Base-by-base conservation (phyloP, 2,888 invertebrate genomes). In the Penaeus monodon region DNA sequence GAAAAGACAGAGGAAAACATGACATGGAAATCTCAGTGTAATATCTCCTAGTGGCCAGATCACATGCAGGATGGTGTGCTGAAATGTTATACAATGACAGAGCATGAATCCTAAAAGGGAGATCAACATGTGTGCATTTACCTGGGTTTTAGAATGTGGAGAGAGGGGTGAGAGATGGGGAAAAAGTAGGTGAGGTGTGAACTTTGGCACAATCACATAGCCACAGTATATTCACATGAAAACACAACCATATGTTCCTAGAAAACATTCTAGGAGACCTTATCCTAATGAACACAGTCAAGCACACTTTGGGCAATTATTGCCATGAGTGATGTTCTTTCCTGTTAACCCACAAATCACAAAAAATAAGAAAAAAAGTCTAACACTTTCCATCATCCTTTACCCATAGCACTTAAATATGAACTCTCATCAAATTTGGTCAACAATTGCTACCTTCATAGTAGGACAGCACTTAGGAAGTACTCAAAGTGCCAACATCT, bases 231-330 rank as follows among this genome's bases (percentile, higher is more conserved):
- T 81, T 86, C 81, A 86, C 86, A 81, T 68, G 44, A 82, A 77
- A 82, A 70, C 86, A 86, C 86, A 86, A 86, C 86, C 86, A 82
- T 49, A 68, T 77, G 80, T 82, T 78, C 33, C 76, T 64, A 73
- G 24, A 44, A 81, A 65, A 65, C 66, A 65, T 38, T 86, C n/a
- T 82, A 65, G 78, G 73, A 82, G 78, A 68, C 77, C 80, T 85
- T 81, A 81, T 65, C 68, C 82, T 74, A 65, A 86, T 86, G 82
- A 86, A 86, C 82, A 86, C 82, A 86, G 73, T 81, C 49, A 68
- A 57, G 57, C 57, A 57, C 57, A 57, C 57, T 57, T 57, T 12
- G 57, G 57, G 57, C 57, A 57, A 57, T 57, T 57, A 57, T 57
- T 57, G 57, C 57, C 57, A 17, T 57, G 12, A 57, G 57, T 57